Conservation (phyloP, 2,113 vertebrate genomes). For the Calidris pygmaea region DNA sequence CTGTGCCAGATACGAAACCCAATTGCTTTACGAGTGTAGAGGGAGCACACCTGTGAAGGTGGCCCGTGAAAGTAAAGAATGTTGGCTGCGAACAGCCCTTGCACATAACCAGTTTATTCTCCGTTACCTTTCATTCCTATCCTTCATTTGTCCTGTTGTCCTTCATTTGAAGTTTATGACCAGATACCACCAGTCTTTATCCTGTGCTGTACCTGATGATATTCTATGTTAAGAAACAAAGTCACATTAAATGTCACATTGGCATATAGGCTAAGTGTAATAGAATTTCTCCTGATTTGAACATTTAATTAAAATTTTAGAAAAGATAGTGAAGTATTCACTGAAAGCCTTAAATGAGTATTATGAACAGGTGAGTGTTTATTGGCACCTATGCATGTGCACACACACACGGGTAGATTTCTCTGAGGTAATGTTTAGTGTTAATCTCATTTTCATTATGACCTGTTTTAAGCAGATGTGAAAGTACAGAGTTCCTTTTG, state of each 20-base stretch:
- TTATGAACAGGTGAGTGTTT: background rate
- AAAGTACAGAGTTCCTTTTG: background rate
- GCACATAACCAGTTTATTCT: accelerated
- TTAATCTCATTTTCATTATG: background rate
- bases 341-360: background rate
- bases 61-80: background rate
- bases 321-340: background rate
- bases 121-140: background rate
- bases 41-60: background rate
- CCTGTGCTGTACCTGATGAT: background rate
- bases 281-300: background rate
- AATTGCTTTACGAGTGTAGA: background rate
- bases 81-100: background rate
- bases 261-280: background rate
- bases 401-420: accelerated
- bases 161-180: background rate
- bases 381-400: accelerated
- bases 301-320: background rate
- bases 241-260: background rate
- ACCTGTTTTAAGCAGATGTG: background rate
- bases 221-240: background rate
- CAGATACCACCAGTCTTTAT: background rate
- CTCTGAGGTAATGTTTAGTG: background rate
- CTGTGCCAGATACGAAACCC: accelerated
- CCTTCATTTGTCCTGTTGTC: background rate